Evolutionary conservation across 2,113 vertebrate species (phyloP).

Genomic region (Caretta caretta): DNA sequence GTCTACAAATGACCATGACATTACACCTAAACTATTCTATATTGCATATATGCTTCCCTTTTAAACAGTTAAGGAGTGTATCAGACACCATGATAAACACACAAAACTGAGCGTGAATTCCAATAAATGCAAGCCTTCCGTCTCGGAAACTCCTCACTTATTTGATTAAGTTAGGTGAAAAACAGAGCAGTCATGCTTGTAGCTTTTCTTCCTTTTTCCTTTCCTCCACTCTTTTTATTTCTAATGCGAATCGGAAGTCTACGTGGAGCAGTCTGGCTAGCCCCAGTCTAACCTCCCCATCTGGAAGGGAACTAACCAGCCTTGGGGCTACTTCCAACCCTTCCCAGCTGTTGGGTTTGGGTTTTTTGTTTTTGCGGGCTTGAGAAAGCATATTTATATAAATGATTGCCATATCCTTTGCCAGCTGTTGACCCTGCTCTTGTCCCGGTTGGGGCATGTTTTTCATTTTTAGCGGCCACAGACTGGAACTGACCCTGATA

Average conservation of each 20-base stretch:
- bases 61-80: slow-evolving; percentile 75
- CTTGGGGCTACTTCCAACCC: slow-evolving; percentile 99
- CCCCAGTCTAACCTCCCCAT: slow-evolving; percentile 99
- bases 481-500: slow-evolving; percentile 85
- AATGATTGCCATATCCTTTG: slow-evolving; percentile 99
- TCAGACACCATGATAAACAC: slow-evolving; percentile 79
- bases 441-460: slow-evolving; percentile 91
- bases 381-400: slow-evolving; percentile 99
- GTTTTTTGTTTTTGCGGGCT: slow-evolving; percentile 95
- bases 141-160: slow-evolving; percentile 96
- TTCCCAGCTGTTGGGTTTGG: slow-evolving; percentile 99
- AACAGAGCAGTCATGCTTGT: slow-evolving; percentile 96
- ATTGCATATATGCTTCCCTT: slow-evolving; percentile 67
- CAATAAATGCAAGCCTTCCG: slow-evolving; percentile 97
- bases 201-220: slow-evolving; percentile 96
- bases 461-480: slow-evolving; percentile 92
- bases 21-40: slow-evolving; percentile 75
- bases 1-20: slow-evolving; percentile 84
- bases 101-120: slow-evolving; percentile 86
- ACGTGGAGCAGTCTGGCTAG: slow-evolving; percentile 92
- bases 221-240: slow-evolving; percentile 90
- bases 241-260: slow-evolving; percentile 99
- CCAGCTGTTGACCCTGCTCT: slow-evolving; percentile 99
- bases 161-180: slow-evolving; percentile 98
- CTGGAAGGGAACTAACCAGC: slow-evolving; percentile 99